A percentile compares a stretch with the other conserved stretches of the same genome.
Conservation (phyloP, 2,113 vertebrate genomes). For the Thoracochromis brauschi region DNA sequence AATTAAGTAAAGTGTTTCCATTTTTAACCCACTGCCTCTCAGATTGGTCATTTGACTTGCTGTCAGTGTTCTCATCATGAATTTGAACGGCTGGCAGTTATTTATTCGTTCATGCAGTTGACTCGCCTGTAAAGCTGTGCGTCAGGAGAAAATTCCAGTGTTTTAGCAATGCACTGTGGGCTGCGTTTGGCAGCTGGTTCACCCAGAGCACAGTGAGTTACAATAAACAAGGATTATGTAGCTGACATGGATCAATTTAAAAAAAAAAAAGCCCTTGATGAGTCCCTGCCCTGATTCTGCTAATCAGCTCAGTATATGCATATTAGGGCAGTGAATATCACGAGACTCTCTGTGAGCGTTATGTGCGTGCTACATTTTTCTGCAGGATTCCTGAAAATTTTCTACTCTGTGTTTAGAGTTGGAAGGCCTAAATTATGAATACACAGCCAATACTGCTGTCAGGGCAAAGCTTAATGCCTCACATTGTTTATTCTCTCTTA, state of each 20-base stretch:
- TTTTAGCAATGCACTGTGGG: constrained; percentile 1
- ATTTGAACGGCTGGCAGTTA: neutral
- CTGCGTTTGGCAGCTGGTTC: neutral
- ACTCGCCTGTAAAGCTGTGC: neutral
- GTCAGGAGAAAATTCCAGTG: constrained; percentile 24
- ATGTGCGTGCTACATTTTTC: neutral
- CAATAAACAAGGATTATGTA: constrained; percentile 13
- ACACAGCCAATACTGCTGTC: neutral
- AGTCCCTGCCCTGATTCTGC: neutral
- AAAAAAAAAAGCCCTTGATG: neutral
- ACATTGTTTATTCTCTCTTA: neutral
- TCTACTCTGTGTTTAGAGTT: neutral
- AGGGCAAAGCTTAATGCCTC: neutral
- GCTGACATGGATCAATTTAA: neutral
- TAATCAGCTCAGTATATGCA: neutral
- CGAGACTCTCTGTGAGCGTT: neutral
- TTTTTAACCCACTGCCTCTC: neutral
- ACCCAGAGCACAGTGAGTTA: neutral
- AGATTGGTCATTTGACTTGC: neutral
- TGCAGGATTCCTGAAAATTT: neutral
- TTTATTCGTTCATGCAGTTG: neutral
- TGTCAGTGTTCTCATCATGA: neutral
- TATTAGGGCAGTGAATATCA: neutral
- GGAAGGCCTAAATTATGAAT: neutral
- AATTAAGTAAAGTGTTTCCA: neutral